A percentile compares a stretch with the other conserved stretches of the same genome.
Conservation (phyloP, 1,140 invertebrate species). For the Watersipora subatra region DNA sequence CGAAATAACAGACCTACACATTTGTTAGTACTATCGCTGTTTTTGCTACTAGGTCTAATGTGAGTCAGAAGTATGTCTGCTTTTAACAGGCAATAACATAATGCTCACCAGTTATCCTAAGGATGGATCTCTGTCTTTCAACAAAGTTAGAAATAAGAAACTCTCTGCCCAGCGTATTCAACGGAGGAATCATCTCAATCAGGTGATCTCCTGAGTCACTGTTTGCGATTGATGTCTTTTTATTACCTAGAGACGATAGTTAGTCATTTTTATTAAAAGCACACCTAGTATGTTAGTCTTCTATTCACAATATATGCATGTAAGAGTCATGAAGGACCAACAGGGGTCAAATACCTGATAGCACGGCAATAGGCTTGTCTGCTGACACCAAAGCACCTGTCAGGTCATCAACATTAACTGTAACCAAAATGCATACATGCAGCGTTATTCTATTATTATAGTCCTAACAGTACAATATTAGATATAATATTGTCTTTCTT, state of each 20-base stretch:
- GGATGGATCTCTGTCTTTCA: not conserved
- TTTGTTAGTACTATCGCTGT: too few relatives aligned
- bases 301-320: too few relatives aligned
- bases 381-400: not conserved
- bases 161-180: not conserved
- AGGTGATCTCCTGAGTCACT: not conserved
- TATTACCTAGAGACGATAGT: too few relatives aligned
- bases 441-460: not conserved
- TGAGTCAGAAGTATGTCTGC: too few relatives aligned
- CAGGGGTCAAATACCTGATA: too few relatives aligned
- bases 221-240: not conserved
- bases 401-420: not conserved
- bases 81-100: too few relatives aligned
- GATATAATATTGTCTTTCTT: too few relatives aligned
- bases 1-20: too few relatives aligned
- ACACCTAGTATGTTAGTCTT: not conserved
- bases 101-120: not conserved
- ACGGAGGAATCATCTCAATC: not conserved
- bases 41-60: too few relatives aligned
- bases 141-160: not conserved
- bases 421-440: not conserved
- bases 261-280: too few relatives aligned
- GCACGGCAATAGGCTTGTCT: not conserved
- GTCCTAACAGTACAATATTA: too few relatives aligned
- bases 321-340: too few relatives aligned